Evolutionary conservation across 2,797 vertebrate genomes (phyloP).

Genomic region (Girardinus metallicus): DNA sequence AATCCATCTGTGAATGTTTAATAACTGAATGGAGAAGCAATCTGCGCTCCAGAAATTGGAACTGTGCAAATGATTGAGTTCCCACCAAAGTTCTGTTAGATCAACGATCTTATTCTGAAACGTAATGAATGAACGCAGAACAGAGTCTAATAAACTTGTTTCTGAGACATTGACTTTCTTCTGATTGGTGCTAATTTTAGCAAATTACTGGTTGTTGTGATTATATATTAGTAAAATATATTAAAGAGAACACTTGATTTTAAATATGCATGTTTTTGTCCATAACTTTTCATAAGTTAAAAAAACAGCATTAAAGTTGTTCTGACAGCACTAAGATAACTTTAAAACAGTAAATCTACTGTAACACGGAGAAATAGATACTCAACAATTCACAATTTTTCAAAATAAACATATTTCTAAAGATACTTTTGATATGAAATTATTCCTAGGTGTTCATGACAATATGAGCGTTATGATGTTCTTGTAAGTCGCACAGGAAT

Average conservation of each 20-base stretch:
- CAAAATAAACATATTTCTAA: no score
- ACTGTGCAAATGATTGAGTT: slow-evolving; percentile 45
- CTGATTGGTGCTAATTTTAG: slow-evolving; percentile 3
- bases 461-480: no score
- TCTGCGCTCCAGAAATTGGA: slow-evolving; percentile 38
- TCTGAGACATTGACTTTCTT: neutral
- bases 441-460: no score
- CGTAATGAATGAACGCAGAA: slow-evolving; percentile 24
- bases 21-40: slow-evolving; percentile 36
- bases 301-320: neutral
- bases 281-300: neutral
- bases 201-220: neutral
- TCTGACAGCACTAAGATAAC: no score
- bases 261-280: no score
- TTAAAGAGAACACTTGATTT: no score
- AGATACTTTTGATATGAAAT: no score
- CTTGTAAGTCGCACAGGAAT: no score
- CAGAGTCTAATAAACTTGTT: neutral
- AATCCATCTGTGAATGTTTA: slow-evolving; percentile 28
- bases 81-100: slow-evolving; percentile 28
- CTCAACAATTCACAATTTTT: no score
- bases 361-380: no score
- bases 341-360: no score
- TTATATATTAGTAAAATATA: neutral
- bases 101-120: slow-evolving; percentile 30